phyloP scores from a whole-genome alignment of 2,797 vertebrate species.

The Molothrus aeneus region DNA sequence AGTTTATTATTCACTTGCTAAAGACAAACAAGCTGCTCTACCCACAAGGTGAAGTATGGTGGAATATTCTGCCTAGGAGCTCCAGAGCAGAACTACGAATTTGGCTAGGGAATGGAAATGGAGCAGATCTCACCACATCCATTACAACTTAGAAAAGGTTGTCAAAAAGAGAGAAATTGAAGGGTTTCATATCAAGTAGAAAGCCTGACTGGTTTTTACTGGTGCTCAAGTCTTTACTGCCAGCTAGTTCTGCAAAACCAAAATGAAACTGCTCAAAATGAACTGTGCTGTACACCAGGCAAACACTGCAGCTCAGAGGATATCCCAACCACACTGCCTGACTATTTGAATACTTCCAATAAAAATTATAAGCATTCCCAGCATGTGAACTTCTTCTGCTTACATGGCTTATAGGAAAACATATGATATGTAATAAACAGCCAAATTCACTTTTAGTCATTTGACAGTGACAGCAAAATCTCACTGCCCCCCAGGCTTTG shows the following conservation, averaged over 20 bases:
- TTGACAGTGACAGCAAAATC: neutral
- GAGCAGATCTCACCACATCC: neutral
- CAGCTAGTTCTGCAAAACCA: neutral
- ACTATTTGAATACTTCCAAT: neutral
- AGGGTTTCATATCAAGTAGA: neutral
- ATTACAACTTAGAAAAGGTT: neutral
- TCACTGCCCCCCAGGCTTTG: neutral
- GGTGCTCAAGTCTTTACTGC: neutral
- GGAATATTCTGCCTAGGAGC: neutral
- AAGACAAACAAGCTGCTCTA: slow-evolving; percentile 11
- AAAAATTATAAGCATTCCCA: neutral
- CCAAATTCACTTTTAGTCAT: neutral
- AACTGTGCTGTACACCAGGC: neutral
- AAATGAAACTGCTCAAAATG: neutral
- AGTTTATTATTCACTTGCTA: neutral
- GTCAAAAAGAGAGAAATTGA: neutral
- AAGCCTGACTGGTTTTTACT: neutral
- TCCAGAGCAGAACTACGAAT: neutral
- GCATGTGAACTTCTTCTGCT: neutral
- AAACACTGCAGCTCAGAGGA: neutral
- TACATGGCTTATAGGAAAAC: neutral
- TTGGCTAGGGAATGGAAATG: neutral
- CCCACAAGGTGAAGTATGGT: accelerated
- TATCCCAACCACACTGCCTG: neutral
- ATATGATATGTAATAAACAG: neutral